Base-by-base conservation (phyloP, 53 echinoderm and acorn worm species). In the Stichopus horrens region DNA sequence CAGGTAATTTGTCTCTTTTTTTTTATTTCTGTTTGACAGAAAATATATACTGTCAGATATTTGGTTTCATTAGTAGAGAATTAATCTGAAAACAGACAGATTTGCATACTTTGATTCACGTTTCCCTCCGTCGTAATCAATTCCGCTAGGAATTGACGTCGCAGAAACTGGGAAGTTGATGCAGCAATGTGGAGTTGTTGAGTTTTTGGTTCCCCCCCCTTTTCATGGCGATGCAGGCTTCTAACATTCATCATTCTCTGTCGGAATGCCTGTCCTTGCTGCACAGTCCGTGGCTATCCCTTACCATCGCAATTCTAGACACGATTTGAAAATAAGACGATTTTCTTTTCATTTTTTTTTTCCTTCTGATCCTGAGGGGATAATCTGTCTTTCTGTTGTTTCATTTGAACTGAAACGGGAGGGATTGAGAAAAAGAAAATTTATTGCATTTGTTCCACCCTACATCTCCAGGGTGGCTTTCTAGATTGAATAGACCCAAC, bases 271-370 rank as follows among this genome's bases (percentile, higher is more conserved):
- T 37, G 37, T 37, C 37, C 37, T 37, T 37, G 37, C 37, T 37
- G 37, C 37, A 37, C 37, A 37, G 37, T 37, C 37, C 37, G 2
- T 37, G 37, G 37, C 37, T 37, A 37, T 37, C 37, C 37, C 37
- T 37, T 37, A 37, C 37, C 6, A 6, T 20, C 5, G 20, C 71
- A 71, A 71, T 71, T 71, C 71, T 71, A 71, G 14, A 71, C 71
- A 71, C 71, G 19, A 71, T 71, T 71, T 71, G 71, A 71, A 71
- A 71, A 71, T 71, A n/a, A 71, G 71, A 6, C 71, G 19, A 71
- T 71, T 71, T 71, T n/a, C 63, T 63, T 5, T 71, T 5, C 18
- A 6, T 5, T 18, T 13, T 18, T 71, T 20, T 71, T 37, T 37
- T 5, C 19, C 71, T 18, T 18, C 19, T 18, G 71, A 20, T n/a